These are phyloP conservation scores for Aramus guarauna DNA, from an alignment of 2,113 vertebrate species.

Conservation along the genomic window DNA sequence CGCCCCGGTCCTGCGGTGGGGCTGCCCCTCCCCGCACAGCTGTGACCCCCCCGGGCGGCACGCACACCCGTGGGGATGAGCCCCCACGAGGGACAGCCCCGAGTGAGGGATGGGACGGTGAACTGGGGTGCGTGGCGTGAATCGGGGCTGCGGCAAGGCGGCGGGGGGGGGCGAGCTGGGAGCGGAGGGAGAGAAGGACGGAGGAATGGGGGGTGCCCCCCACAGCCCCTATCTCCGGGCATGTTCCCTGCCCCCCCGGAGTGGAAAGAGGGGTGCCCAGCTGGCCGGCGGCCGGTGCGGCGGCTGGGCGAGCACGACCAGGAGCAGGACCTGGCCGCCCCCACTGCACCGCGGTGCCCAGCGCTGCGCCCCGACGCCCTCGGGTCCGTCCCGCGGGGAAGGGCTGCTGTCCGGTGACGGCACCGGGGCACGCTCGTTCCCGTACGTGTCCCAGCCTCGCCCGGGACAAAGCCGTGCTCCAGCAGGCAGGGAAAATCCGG, in stretches of 20 bases:
- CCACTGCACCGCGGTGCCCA: neutral
- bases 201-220: neutral
- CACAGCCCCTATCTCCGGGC: neutral
- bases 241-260: too few relatives aligned
- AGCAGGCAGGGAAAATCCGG: neutral
- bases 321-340: neutral
- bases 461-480: neutral
- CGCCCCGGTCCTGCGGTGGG: too few relatives aligned
- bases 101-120: neutral
- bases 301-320: accelerated
- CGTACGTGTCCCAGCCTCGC: neutral
- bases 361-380: accelerated
- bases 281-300: too few relatives aligned
- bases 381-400: neutral
- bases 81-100: neutral
- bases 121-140: too few relatives aligned
- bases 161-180: too few relatives aligned
- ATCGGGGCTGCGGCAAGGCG: too few relatives aligned
- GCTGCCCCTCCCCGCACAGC: too few relatives aligned
- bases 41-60: too few relatives aligned
- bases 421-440: neutral
- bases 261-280: neutral
- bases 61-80: too few relatives aligned
- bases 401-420: neutral
- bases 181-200: neutral